Evolutionary conservation across 2,888 invertebrate species (phyloP).

Genomic region (Drosophila nr. perissopoda): DNA sequence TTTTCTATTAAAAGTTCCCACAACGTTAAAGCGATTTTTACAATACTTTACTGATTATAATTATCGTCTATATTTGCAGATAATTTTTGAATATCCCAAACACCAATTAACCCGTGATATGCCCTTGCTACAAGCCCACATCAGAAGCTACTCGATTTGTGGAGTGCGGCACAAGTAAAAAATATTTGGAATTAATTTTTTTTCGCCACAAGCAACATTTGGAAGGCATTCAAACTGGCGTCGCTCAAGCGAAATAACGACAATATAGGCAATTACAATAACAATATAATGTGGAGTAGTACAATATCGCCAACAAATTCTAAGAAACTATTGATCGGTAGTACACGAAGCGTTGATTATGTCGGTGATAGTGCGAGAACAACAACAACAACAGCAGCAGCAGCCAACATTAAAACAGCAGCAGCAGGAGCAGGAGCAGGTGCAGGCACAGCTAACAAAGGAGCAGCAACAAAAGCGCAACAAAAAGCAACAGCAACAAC

Average conservation of each 20-base stretch:
- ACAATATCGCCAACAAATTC: conserved; percentile 85
- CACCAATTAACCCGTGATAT: conserved; percentile 11
- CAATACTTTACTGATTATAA: no score
- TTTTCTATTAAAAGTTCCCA: not conserved
- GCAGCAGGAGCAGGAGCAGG: conserved; percentile 40
- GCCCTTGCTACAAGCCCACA: conserved; percentile 13
- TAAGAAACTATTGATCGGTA: conserved; percentile 84
- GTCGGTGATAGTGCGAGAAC: conserved; percentile 83
- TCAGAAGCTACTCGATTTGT: not conserved
- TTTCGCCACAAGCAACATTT: not conserved
- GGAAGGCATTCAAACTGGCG: conserved; percentile 68
- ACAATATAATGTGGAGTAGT: conserved; percentile 84
- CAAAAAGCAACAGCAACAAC: conserved; percentile 46
- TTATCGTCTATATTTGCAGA: conserved; percentile 13
- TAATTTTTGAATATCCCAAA: conserved; percentile 1
- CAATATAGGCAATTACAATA: conserved; percentile 70
- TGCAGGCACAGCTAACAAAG: conserved; percentile 24
- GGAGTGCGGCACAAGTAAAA: conserved; percentile 1
- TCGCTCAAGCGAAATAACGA: conserved; percentile 62
- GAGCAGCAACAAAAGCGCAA: conserved; percentile 38
- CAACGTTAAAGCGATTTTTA: no score
- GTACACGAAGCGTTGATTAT: conserved; percentile 85
- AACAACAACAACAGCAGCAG: conserved; percentile 55
- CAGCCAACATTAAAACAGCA: conserved; percentile 43
- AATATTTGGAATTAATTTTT: not conserved